Evolutionary conservation across 2,113 vertebrate species (phyloP), one percentile per base, ranked within the genome.

Genomic region (Silurus glanis): DNA sequence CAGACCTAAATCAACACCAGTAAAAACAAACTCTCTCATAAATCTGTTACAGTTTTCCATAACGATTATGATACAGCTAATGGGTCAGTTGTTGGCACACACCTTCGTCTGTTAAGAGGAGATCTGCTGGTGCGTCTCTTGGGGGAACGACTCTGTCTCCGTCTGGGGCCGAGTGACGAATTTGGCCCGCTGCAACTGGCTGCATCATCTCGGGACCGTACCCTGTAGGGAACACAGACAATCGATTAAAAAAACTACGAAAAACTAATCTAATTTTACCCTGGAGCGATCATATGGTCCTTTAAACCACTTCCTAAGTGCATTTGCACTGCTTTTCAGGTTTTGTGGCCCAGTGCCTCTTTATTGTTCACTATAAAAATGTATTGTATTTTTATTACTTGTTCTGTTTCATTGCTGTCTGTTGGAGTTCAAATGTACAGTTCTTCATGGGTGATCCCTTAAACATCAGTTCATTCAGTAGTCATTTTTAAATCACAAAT

Each of bases 111-210:
- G 23, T 94, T 89, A 59, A 94, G 90, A 58, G 96, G 97, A 90
- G 98, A 97, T 85, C 97, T 93, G 92, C 97, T 97, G 89, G 96
- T 96, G 0, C 96, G 96, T 71, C 97, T 94, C 21, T 97, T 93
- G 2, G 90, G 97, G 0, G 98, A 97, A 37, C 94, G 94, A 58
- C 94, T 95, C 37, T 91, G n/a, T 59, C 95, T 92, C 58, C 94
- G 91, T 56, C 82, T 86, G 45, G 75, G 87, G 56, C 62, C 19
- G 49, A 85, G 93, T 21, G 96, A 92, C 0, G 97, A 95, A 64
- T 93, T 95, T 64, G 23, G 88, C 0, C 94, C 93, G 19, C 97
- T 90, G 71, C 89, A 92, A 74, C 93, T 88, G 55, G 87, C 91
- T 6, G 74, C 58, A 17, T 94, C 94, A 37, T 91, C 28, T 3